phyloP scores from a whole-genome alignment of 2,888 invertebrate species.

The Cecidostiba fungosa region DNA sequence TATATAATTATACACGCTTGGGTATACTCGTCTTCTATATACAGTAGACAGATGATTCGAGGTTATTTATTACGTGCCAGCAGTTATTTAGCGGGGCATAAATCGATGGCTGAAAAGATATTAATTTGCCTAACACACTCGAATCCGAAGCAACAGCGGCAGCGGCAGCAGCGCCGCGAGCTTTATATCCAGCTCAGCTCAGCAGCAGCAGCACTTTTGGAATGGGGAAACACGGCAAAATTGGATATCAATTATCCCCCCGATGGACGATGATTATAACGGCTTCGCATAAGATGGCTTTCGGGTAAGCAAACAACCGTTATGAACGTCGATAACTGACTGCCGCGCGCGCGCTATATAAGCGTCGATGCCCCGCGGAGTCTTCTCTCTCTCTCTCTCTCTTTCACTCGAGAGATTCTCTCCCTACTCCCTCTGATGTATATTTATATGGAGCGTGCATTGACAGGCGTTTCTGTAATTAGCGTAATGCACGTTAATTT shows the following conservation, averaged over 20 bases:
- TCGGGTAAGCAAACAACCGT: conserved; percentile 73
- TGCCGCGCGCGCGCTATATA: conserved; percentile 55
- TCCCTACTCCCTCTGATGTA: neutral
- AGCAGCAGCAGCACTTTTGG: conserved; percentile 58
- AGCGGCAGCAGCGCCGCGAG: conserved; percentile 36
- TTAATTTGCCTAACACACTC: conserved; percentile 62
- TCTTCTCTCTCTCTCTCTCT: conserved; percentile 45
- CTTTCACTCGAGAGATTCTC: conserved; percentile 10
- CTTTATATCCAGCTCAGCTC: conserved; percentile 43
- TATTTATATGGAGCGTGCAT: conserved; percentile 4
- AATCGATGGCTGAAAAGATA: conserved; percentile 62
- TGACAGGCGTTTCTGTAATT: conserved; percentile 43
- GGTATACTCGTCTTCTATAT: conserved; percentile 26
- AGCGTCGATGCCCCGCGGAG: conserved; percentile 62
- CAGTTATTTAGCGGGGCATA: conserved; percentile 64
- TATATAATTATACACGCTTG: conserved; percentile 43
- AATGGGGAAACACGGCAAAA: conserved; percentile 56
- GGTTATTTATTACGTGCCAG: conserved; percentile 63
- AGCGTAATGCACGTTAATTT: conserved; percentile 43
- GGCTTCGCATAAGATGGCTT: conserved; percentile 68
- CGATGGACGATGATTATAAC: conserved; percentile 72
- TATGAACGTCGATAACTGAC: conserved; percentile 72
- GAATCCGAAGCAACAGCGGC: neutral
- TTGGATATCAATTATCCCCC: conserved; percentile 73
- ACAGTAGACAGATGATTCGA: conserved; percentile 2